Evolutionary conservation across 92 coral and sea anemone species (phyloP), one percentile per base, ranked within the genome.

Genomic region (Phenganax stokvisi): DNA sequence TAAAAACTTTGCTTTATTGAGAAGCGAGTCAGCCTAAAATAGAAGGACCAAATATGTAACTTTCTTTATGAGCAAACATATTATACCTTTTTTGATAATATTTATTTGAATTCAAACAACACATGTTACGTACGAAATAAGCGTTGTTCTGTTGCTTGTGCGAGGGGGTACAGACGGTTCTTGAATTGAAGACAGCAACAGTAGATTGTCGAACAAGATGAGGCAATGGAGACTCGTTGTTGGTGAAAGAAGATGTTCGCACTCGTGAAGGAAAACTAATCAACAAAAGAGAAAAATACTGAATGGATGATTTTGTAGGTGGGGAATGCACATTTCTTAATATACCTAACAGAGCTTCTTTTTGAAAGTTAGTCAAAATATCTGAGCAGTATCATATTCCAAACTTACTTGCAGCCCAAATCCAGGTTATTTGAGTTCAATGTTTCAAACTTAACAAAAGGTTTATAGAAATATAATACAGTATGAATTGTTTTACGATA

Each of bases 1-100:
- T 82, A 92, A 47, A 20, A 80, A 75, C 82, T 83, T 87, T 54
- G 97, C 87, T 81, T 91, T 97, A 79, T 92, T 92, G n/a, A 94
- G 89, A 56, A 94, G 73, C 12, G 98, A 94, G 72, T 90, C 92
- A 16, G 93, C 97, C 98, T 94, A 74, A 54, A 56, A 73, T 52
- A 60, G 59, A 30, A 58, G 70, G 51, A 57, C 55, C 16, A 72
- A 53, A 56, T 53, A 56, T 25, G 3, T 44, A 69, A 69, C 9
- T 29, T 51, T 16, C 54, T 9, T 20, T 8, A 16, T 16, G 3
- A 51, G 10, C 51, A 15, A 7, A 13, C 16, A 4, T 13, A 17
- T 3, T 16, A 51, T 17, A 9, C 55, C 54, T 27, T 44, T 2
- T 7, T 52, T 44, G 25, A 25, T 20, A 56, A 28, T 62, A 9